phyloP scores from a whole-genome alignment of 2,797 vertebrate species.

The Pseudocheirus occidentalis region DNA sequence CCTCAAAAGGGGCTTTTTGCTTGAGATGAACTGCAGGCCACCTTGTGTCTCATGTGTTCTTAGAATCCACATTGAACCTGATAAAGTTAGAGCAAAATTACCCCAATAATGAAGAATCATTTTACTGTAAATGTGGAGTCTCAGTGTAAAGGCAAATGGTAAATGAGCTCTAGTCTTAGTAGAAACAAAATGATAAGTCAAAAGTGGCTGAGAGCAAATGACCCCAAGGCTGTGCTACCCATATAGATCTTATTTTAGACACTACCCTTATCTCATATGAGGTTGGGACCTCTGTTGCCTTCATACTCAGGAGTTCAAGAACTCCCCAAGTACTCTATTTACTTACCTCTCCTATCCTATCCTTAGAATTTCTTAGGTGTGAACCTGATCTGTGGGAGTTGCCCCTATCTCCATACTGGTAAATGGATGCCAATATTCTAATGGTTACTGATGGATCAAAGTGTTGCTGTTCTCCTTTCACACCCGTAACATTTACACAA shows the following conservation, averaged over 20 bases:
- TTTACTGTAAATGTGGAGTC: neutral
- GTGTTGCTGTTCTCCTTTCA: neutral
- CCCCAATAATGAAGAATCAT: neutral
- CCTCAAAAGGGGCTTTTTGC: neutral
- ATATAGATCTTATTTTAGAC: neutral
- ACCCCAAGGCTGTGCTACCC: neutral
- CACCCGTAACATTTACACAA: neutral
- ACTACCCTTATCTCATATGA: neutral
- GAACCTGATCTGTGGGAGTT: neutral
- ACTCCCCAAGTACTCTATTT: neutral
- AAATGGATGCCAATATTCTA: neutral
- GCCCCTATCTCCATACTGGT: neutral
- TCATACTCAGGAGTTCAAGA: neutral
- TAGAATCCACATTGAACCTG: neutral
- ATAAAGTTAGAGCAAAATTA: neutral
- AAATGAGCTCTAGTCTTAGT: too few relatives aligned
- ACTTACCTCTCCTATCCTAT: neutral
- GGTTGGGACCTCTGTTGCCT: neutral
- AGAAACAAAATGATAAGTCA: too few relatives aligned
- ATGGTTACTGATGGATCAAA: neutral
- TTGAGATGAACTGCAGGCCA: neutral
- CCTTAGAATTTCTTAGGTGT: neutral
- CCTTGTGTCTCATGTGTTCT: neutral
- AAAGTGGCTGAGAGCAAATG: too few relatives aligned
- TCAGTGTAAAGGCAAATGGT: too few relatives aligned